Conservation (phyloP, 2,797 vertebrate genomes). For the Knipowitschia caucasica region DNA sequence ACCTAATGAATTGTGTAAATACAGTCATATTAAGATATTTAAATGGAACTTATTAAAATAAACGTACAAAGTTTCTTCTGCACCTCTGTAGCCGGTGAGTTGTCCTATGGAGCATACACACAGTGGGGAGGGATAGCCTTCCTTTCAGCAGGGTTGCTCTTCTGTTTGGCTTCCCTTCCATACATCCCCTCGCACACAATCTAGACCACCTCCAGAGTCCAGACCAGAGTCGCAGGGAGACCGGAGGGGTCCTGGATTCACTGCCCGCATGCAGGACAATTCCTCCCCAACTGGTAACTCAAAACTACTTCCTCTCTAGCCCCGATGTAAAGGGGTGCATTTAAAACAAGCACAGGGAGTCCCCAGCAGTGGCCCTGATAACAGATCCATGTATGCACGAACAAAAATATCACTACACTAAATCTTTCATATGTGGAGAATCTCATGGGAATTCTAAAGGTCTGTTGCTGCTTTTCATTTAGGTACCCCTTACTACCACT, state of each 20-base stretch:
- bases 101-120: conserved; percentile 67
- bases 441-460: conserved; percentile 50
- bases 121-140: conserved; percentile 54
- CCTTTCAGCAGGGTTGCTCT: conserved; percentile 54
- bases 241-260: conserved; percentile 50
- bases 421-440: conserved; percentile 7
- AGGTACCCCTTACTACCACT: conserved; percentile 60
- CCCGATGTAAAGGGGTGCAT: conserved; percentile 47
- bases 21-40: too few relatives aligned
- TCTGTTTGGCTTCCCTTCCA: conserved; percentile 66
- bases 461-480: conserved; percentile 55
- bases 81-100: conserved; percentile 36
- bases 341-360: conserved; percentile 38
- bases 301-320: conserved; percentile 58
- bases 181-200: conserved; percentile 71
- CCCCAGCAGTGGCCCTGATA: conserved; percentile 36
- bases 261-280: conserved; percentile 60
- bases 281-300: conserved; percentile 65
- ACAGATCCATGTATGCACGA: conserved; percentile 43
- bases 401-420: conserved; percentile 28
- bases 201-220: conserved; percentile 51
- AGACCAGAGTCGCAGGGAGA: conserved; percentile 67
- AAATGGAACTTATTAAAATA: too few relatives aligned
- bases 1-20: too few relatives aligned
- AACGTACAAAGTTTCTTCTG: conserved; percentile 31